phyloP scores from a whole-genome alignment of 2,113 vertebrate genomes.

The Phoxinus phoxinus region DNA sequence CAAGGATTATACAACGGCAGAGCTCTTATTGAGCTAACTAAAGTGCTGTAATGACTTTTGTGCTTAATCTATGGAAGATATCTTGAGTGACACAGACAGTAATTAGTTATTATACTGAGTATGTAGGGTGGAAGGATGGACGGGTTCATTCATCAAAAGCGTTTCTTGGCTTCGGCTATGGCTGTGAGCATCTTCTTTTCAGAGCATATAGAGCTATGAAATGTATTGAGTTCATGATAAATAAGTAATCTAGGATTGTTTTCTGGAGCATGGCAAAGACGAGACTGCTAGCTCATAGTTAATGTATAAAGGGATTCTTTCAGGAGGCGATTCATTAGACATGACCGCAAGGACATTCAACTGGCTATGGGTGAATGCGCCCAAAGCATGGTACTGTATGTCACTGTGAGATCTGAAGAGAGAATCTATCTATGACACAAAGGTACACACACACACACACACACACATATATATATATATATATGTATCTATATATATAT shows the following conservation, averaged over 20 bases:
- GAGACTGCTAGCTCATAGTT: constrained; percentile 37
- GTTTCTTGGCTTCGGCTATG: constrained; percentile 51
- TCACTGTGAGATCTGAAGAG: neutral
- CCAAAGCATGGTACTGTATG: neutral
- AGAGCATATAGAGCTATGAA: constrained; percentile 56
- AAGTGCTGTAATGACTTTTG: constrained; percentile 64
- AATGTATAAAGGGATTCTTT: constrained; percentile 65
- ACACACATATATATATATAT: too few species aligned
- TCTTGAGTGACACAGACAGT: constrained; percentile 69
- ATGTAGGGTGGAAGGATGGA: constrained; percentile 74
- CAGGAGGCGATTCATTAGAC: constrained; percentile 56
- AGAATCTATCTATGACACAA: neutral
- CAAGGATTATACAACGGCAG: constrained; percentile 60
- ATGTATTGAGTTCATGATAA: constrained; percentile 50
- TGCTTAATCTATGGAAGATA: constrained; percentile 60
- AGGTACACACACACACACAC: neutral
- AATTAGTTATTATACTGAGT: constrained; percentile 72
- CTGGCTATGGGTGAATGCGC: neutral
- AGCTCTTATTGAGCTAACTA: constrained; percentile 54
- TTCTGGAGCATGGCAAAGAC: constrained; percentile 49
- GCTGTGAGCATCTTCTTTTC: constrained; percentile 65
- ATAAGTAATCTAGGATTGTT: constrained; percentile 57
- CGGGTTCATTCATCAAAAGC: constrained; percentile 55
- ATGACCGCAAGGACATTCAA: constrained; percentile 23
- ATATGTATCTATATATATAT: too few species aligned